phyloP scores from a whole-genome alignment of 2,888 invertebrate genomes.

The Chydorus sphaericus region DNA sequence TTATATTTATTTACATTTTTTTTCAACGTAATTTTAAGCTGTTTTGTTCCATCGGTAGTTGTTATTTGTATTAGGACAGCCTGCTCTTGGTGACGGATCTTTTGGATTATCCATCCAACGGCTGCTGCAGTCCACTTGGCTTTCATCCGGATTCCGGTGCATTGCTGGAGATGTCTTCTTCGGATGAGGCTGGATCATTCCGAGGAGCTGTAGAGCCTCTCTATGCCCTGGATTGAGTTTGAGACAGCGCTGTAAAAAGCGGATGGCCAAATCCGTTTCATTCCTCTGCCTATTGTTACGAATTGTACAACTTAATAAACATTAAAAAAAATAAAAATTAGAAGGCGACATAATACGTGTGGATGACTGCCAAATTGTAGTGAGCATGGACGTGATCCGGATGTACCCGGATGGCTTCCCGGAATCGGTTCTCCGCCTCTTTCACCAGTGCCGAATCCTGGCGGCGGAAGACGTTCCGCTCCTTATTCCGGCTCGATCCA shows the following conservation, averaged over 20 bases:
- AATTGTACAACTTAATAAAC: background rate
- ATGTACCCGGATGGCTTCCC: constrained; percentile 36
- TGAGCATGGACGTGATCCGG: constrained; percentile 66
- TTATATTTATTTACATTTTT: background rate
- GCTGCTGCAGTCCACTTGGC: too few species aligned
- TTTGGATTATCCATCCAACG: too few species aligned
- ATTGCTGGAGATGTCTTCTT: background rate
- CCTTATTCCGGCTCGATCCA: too few species aligned
- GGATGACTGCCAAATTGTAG: constrained; percentile 67
- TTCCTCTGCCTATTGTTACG: background rate
- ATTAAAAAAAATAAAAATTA: background rate
- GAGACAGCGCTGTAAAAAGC: background rate
- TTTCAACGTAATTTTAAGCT: background rate
- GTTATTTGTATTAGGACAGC: background rate
- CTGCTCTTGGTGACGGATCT: too few species aligned
- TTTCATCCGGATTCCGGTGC: too few species aligned
- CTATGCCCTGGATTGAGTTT: background rate
- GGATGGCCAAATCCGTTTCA: background rate
- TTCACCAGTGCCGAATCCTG: background rate
- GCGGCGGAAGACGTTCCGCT: too few species aligned
- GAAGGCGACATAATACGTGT: constrained; percentile 39
- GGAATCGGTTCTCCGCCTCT: constrained; percentile 58
- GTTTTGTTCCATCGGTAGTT: constrained; percentile 4
- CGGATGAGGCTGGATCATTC: background rate
- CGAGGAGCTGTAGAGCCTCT: background rate